Conservation (phyloP, 2,797 vertebrate genomes). For the Anguilla obscura region DNA sequence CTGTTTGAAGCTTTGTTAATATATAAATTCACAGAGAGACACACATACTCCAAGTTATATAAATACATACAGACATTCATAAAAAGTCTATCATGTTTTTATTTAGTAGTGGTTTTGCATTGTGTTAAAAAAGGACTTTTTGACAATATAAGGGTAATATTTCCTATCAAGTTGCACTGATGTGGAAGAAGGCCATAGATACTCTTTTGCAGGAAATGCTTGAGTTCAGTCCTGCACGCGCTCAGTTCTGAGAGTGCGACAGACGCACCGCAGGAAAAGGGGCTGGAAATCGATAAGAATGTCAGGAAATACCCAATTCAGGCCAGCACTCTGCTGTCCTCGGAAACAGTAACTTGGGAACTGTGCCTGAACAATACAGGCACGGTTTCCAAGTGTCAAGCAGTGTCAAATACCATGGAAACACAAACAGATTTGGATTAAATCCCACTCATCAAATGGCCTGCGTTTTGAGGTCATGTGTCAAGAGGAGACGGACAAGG, state of each 20-base stretch:
- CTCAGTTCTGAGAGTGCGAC: background rate
- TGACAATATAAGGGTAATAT: background rate
- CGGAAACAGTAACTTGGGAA: background rate
- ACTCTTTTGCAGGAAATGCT: background rate
- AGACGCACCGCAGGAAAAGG: background rate
- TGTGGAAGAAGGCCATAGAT: background rate
- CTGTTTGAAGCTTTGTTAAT: background rate
- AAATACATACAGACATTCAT: background rate
- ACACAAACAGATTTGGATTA: background rate
- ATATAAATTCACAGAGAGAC: background rate
- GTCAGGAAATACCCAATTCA: background rate
- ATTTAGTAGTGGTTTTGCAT: background rate
- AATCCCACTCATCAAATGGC: background rate
- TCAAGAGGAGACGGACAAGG: background rate
- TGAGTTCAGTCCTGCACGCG: background rate
- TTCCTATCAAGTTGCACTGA: background rate
- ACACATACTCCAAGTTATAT: background rate
- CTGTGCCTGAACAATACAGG: background rate
- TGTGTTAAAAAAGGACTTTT: background rate
- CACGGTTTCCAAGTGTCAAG: background rate
- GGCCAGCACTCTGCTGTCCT: background rate
- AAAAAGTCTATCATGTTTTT: background rate
- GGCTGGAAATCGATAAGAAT: background rate
- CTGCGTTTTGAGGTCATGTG: background rate
- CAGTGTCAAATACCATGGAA: background rate